Conservation (phyloP, 1,140 invertebrate species). For the Penaeus japonicus region DNA sequence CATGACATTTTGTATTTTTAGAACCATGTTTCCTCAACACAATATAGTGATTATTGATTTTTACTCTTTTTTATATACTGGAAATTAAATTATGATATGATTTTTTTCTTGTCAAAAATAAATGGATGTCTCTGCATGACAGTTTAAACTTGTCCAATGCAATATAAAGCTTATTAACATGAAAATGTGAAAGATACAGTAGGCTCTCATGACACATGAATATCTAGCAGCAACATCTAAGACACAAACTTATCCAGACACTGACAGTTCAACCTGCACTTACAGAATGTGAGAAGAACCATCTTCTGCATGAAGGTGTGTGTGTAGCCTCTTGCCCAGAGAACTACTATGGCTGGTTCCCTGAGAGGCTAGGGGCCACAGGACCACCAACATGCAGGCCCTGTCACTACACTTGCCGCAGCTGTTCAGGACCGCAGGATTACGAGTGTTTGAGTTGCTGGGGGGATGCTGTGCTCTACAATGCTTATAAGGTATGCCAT, state of each 20-base stretch:
- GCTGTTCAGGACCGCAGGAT: conserved; percentile 69
- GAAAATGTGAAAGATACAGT: no score
- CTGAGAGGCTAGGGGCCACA: conserved; percentile 2
- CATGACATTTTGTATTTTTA: no score
- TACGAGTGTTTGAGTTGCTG: conserved; percentile 70
- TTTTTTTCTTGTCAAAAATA: no score
- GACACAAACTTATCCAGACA: neutral
- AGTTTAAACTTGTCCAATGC: no score
- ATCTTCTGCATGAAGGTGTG: conserved; percentile 1
- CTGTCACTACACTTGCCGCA: conserved; percentile 72
- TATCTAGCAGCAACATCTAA: neutral
- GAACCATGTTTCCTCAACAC: no score
- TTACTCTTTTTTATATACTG: no score
- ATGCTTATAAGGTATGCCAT: neutral
- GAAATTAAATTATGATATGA: no score
- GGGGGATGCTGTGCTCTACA: conserved; percentile 65
- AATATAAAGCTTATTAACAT: no score
- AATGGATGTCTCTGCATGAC: no score
- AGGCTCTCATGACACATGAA: no score
- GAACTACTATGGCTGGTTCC: conserved; percentile 4
- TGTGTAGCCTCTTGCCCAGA: conserved; percentile 24
- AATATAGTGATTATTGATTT: no score
- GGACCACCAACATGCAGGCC: conserved; percentile 61
- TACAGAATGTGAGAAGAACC: conserved; percentile 21
- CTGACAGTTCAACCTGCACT: neutral